Conservation (phyloP, 2,113 vertebrate genomes). For the Chaenocephalus aceratus region DNA sequence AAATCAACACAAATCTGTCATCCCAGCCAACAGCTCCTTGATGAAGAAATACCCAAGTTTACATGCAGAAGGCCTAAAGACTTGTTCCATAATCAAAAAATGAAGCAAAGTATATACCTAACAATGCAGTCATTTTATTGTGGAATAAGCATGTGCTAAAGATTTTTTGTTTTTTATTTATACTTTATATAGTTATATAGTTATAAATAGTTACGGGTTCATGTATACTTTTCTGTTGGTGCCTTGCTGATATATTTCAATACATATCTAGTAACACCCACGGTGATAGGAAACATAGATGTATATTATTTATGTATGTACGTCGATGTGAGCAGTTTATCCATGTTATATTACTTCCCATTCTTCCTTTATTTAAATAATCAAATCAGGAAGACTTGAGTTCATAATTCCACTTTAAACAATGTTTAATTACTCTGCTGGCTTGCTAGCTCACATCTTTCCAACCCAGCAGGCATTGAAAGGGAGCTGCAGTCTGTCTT, state of each 20-base stretch:
- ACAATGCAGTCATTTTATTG: neutral
- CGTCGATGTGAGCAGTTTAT: neutral
- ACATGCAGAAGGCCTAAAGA: conserved; percentile 7
- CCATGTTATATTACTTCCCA: neutral
- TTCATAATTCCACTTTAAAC: neutral
- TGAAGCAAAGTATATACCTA: neutral
- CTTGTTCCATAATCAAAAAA: conserved; percentile 27
- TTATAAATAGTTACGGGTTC: no score
- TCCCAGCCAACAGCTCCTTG: conserved; percentile 3
- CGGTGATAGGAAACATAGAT: neutral
- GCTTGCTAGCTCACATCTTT: neutral
- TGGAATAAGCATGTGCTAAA: neutral
- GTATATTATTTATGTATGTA: neutral
- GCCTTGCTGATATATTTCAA: neutral
- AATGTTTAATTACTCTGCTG: neutral
- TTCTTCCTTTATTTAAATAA: neutral
- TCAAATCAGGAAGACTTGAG: neutral
- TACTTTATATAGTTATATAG: no score
- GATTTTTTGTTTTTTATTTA: no score
- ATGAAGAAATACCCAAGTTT: conserved; percentile 16
- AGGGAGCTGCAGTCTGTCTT: conserved; percentile 3
- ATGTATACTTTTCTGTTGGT: neutral
- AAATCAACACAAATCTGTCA: conserved; percentile 42
- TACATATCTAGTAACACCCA: neutral
- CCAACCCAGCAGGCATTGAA: neutral